Evolutionary conservation across 2,113 vertebrate genomes (phyloP).

Genomic region (Lutjanus erythropterus): DNA sequence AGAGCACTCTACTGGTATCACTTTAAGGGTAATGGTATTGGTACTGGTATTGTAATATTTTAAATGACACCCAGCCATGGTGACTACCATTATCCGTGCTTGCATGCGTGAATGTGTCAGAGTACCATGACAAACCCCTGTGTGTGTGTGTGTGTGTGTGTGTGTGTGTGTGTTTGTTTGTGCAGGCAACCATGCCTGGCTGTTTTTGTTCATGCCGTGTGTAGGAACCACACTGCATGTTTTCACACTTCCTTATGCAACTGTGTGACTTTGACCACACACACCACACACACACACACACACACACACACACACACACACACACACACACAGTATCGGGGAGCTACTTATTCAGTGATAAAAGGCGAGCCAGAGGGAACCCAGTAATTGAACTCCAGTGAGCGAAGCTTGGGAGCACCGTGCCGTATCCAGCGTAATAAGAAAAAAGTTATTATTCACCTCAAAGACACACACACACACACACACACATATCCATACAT

Average conservation of each 20-base stretch:
- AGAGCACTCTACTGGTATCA: too few species aligned
- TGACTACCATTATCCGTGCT: conserved; percentile 5
- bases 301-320: conserved; percentile 49
- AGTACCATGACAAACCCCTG: conserved; percentile 5
- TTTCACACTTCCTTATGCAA: conserved; percentile 39
- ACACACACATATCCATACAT: conserved; percentile 26
- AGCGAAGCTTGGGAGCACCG: conserved; percentile 71
- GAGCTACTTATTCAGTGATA: conserved; percentile 75
- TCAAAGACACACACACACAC: conserved; percentile 53
- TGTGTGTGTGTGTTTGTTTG: not conserved
- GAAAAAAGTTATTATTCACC: conserved; percentile 78
- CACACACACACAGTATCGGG: conserved; percentile 51
- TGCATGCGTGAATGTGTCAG: conserved; percentile 14
- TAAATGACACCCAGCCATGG: too few species aligned
- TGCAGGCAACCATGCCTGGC: conserved; percentile 13
- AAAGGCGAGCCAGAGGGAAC: conserved; percentile 74
- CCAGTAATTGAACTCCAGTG: conserved; percentile 80
- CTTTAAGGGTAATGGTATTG: too few species aligned
- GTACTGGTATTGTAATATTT: too few species aligned
- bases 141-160: not conserved
- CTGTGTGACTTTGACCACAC: conserved; percentile 49
- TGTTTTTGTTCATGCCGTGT: conserved; percentile 35
- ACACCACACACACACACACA: conserved; percentile 49
- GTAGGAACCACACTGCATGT: conserved; percentile 28
- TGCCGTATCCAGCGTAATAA: conserved; percentile 73